A percentile compares a stretch with the other conserved stretches of the same genome.
phyloP scores from a whole-genome alignment of 2,113 vertebrate species.

The Eclectus roratus region DNA sequence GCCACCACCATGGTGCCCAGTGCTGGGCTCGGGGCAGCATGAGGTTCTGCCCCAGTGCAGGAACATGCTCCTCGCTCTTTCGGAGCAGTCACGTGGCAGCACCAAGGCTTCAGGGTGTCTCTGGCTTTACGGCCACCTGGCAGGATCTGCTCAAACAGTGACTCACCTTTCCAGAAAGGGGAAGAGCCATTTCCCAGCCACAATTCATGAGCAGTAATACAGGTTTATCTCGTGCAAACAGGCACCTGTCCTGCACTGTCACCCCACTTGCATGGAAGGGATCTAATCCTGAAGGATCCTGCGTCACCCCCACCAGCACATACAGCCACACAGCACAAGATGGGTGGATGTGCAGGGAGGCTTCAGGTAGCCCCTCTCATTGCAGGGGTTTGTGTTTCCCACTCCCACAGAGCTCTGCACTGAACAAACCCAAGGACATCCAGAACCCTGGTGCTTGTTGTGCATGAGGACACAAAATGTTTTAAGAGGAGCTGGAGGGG shows the following conservation, averaged over 20 bases:
- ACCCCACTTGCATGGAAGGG: background rate
- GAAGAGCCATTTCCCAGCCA: background rate
- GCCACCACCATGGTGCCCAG: background rate
- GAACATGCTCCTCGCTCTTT: background rate
- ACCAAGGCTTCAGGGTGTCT: background rate
- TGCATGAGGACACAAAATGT: accelerated
- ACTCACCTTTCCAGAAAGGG: conserved; percentile 61
- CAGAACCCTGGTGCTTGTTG: background rate
- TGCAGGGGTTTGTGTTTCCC: too few species aligned
- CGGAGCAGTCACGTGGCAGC: background rate
- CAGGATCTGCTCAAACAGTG: conserved; percentile 32
- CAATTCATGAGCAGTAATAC: background rate
- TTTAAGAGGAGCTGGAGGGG: background rate
- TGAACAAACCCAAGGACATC: background rate
- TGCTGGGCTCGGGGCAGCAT: background rate
- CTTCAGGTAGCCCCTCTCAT: accelerated
- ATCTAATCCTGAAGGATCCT: background rate
- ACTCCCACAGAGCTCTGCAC: background rate
- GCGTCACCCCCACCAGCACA: background rate
- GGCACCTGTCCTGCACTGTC: background rate
- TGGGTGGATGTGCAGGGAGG: accelerated
- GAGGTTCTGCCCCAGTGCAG: background rate
- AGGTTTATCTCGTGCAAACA: background rate
- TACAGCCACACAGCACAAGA: background rate
- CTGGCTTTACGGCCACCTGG: conserved; percentile 1